These are phyloP conservation scores for Malacosoma neustria DNA, from an alignment of 2,888 invertebrate species.

Conservation along the genomic window DNA sequence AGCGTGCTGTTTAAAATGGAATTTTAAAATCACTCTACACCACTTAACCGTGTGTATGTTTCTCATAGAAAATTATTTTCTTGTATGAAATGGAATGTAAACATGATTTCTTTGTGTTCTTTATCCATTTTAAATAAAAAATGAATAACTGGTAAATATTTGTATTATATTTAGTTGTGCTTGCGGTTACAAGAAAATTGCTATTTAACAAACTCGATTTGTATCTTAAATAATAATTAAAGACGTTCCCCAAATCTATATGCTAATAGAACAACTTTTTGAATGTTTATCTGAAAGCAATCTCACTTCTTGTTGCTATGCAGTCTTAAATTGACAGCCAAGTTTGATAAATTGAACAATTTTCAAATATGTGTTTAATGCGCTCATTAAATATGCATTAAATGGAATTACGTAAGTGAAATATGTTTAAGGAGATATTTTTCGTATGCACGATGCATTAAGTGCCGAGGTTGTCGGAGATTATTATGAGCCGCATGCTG, in stretches of 20 bases:
- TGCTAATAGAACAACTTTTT: conserved; percentile 20
- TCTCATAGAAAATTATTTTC: background rate
- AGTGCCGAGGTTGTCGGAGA: conserved; percentile 13
- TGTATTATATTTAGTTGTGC: too few species aligned
- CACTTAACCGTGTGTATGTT: background rate
- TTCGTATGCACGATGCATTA: conserved; percentile 13
- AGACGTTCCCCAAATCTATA: conserved; percentile 16
- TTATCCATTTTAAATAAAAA: too few species aligned
- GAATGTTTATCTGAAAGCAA: background rate
- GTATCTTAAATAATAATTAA: too few species aligned
- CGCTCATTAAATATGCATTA: background rate
- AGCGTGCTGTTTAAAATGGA: conserved; percentile 4
- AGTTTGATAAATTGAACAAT: background rate
- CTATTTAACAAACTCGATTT: too few species aligned
- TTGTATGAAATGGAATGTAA: too few species aligned
- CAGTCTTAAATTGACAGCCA: background rate
- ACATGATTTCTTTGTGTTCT: too few species aligned
- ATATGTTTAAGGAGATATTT: conserved; percentile 4
- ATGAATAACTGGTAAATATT: too few species aligned
- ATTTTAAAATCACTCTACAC: background rate
- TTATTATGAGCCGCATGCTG: conserved; percentile 35
- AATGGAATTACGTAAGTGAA: background rate
- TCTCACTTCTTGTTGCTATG: background rate
- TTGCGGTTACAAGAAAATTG: too few species aligned
- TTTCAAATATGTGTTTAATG: background rate